Evolutionary conservation across 2,888 invertebrate genomes (phyloP).

Genomic region (Cynaeus angustus): DNA sequence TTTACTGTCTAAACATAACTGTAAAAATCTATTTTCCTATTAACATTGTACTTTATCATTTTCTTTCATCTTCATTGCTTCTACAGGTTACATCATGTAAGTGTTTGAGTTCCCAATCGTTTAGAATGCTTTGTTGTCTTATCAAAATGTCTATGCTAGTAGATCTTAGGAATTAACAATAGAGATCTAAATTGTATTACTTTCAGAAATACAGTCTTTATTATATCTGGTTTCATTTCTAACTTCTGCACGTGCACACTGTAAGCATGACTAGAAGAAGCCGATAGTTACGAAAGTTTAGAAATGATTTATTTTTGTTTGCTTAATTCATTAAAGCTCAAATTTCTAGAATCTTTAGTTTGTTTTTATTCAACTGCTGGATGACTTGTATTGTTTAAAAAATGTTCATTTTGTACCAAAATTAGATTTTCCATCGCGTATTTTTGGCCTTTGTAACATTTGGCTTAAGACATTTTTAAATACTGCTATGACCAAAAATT

Average conservation of each 20-base stretch:
- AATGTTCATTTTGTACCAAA: too few species aligned
- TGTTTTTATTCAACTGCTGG: too few species aligned
- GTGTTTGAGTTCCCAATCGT: slow-evolving; percentile 51
- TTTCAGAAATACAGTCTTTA: slow-evolving; percentile 63
- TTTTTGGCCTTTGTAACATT: too few species aligned
- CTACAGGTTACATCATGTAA: slow-evolving; percentile 26
- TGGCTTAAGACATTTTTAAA: too few species aligned
- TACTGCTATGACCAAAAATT: too few species aligned
- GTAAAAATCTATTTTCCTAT: slow-evolving; percentile 55
- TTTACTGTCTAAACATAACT: slow-evolving; percentile 41
- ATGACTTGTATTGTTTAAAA: too few species aligned
- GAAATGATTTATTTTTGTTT: too few species aligned
- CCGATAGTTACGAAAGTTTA: too few species aligned
- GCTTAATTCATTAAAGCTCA: too few species aligned
- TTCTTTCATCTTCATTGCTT: slow-evolving; percentile 29
- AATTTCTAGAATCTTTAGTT: too few species aligned
- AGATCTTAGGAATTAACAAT: slow-evolving; percentile 55
- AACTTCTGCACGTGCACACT: background rate
- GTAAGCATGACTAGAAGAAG: too few species aligned
- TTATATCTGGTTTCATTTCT: slow-evolving; percentile 52
- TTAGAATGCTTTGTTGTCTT: slow-evolving; percentile 53
- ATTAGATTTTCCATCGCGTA: too few species aligned
- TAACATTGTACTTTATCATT: slow-evolving; percentile 30
- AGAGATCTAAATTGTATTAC: slow-evolving; percentile 59
- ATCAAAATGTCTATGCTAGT: slow-evolving; percentile 59